A percentile compares a stretch with the other conserved stretches of the same genome.
Conservation (phyloP, 1,140 invertebrate genomes). For the Drosophila saltans region DNA sequence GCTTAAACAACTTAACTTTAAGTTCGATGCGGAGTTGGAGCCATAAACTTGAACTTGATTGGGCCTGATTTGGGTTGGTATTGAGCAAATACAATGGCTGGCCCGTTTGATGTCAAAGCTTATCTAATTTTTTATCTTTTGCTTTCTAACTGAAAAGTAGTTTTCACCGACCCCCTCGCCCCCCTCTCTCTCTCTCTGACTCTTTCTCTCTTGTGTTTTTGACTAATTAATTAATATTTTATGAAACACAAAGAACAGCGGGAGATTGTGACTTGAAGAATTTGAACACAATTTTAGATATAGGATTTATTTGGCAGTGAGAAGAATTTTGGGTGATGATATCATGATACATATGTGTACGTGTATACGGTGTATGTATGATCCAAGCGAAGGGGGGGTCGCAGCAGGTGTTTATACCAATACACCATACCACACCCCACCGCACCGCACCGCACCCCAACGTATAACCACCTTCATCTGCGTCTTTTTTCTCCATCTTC, state of each 20-base stretch:
- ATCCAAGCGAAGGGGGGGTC: slow-evolving; percentile 23
- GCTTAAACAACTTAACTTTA: slow-evolving; percentile 67
- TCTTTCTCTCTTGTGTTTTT: slow-evolving; percentile 62
- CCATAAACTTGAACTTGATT: slow-evolving; percentile 80
- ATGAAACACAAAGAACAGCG: slow-evolving; percentile 72
- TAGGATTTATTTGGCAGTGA: slow-evolving; percentile 80
- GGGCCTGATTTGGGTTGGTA: slow-evolving; percentile 29
- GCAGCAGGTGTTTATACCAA: slow-evolving; percentile 66
- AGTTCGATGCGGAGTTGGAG: slow-evolving; percentile 26
- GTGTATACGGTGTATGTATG: slow-evolving; percentile 42
- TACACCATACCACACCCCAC: background rate
- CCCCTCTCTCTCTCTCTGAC: slow-evolving; percentile 39
- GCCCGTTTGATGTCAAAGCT: slow-evolving; percentile 64
- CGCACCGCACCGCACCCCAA: background rate
- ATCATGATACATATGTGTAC: slow-evolving; percentile 61
- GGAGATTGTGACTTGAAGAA: slow-evolving; percentile 62
- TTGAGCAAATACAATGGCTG: slow-evolving; percentile 75
- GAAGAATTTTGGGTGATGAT: slow-evolving; percentile 81
- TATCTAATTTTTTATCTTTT: slow-evolving; percentile 35
- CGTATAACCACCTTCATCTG: background rate
- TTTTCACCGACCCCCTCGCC: background rate
- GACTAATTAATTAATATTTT: slow-evolving; percentile 82
- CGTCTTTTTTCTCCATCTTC: slow-evolving; percentile 8
- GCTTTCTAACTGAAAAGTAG: slow-evolving; percentile 56
- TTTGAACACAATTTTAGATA: slow-evolving; percentile 77